These are phyloP conservation scores for Armadillidium nasatum DNA, from an alignment of 1,140 invertebrate genomes.

Conservation along the genomic window DNA sequence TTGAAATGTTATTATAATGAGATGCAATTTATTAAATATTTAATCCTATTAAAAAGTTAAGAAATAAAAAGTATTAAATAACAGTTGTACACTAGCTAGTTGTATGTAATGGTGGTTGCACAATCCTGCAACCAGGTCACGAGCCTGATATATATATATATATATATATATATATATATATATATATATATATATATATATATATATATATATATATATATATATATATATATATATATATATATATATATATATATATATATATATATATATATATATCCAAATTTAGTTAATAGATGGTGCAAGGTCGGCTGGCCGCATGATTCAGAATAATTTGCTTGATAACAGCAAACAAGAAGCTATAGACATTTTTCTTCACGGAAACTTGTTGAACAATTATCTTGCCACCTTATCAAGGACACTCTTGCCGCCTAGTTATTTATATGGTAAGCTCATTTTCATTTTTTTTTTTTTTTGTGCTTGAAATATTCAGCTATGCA, in stretches of 20 bases:
- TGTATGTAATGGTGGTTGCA: too few species aligned
- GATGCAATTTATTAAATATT: too few species aligned
- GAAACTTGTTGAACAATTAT: constrained; percentile 84
- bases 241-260: constrained; percentile 22
- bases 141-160: not conserved
- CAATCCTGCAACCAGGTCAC: too few species aligned
- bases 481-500: not conserved
- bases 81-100: too few species aligned
- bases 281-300: constrained; percentile 81
- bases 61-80: too few species aligned
- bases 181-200: constrained; percentile 29
- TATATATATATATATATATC: constrained; percentile 10
- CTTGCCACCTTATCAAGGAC: constrained; percentile 82
- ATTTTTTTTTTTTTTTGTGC: constrained; percentile 17
- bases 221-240: constrained; percentile 17
- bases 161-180: constrained; percentile 24
- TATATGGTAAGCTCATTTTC: constrained; percentile 62
- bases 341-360: constrained; percentile 98
- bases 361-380: constrained; percentile 90
- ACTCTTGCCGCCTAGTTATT: constrained; percentile 76
- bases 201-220: constrained; percentile 18
- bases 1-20: too few species aligned
- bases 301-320: constrained; percentile 90
- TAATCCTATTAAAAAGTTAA: too few species aligned
- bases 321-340: constrained; percentile 97